Conservation (phyloP, 1,140 invertebrate species). For the Drosophila kikkawai region DNA sequence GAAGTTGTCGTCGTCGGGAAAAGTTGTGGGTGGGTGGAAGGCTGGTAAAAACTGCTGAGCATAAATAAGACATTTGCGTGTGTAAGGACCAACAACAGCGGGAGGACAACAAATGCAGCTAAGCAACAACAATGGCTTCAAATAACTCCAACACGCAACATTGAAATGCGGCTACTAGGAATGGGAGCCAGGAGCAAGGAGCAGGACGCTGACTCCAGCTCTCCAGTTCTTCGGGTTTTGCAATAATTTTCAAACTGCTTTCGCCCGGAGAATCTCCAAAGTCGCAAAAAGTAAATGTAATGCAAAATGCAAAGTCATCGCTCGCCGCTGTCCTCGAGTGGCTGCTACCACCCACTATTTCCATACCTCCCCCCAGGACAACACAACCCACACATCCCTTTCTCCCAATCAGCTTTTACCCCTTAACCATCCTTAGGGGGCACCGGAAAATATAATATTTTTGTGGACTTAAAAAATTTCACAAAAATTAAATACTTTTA, state of each 20-base stretch:
- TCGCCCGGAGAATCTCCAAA: conserved; percentile 58
- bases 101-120: conserved; percentile 30
- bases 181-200: conserved; percentile 1
- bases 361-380: background rate
- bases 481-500: background rate
- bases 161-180: conserved; percentile 39
- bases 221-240: conserved; percentile 25
- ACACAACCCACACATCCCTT: background rate
- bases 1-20: conserved; percentile 49
- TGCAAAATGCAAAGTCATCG: conserved; percentile 82
- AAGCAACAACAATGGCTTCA: conserved; percentile 59
- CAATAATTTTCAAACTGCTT: conserved; percentile 81
- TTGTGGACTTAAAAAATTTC: background rate
- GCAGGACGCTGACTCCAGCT: conserved; percentile 22
- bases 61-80: conserved; percentile 83
- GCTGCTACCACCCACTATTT: background rate
- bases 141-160: conserved; percentile 66
- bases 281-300: conserved; percentile 72
- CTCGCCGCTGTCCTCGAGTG: conserved; percentile 52
- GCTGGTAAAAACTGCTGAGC: conserved; percentile 74
- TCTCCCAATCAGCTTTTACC: conserved; percentile 17
- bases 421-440: background rate
- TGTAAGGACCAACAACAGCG: conserved; percentile 57
- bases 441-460: background rate
- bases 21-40: conserved; percentile 16